Percentiles rank a stretch among this genome's conserved stretches.
phyloP scores from a whole-genome alignment of 2,888 invertebrate species.

The Hirtodrosophila duncani region DNA sequence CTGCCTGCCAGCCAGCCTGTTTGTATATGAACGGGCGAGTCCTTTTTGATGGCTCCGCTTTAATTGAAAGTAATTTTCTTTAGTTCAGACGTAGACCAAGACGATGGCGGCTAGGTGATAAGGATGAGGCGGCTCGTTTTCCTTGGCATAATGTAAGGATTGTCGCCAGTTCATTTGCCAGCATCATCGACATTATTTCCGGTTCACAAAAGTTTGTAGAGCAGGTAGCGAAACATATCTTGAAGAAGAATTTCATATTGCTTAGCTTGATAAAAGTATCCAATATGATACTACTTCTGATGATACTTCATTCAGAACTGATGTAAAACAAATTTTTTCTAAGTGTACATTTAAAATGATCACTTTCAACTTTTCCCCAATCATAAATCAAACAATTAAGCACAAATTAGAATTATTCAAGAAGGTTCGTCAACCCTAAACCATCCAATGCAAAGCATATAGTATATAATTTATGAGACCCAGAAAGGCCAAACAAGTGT shows the following conservation, averaged over 20 bases:
- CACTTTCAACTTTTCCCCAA: constrained; percentile 5
- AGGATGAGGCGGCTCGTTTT: constrained; percentile 22
- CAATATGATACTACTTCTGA: too few relatives aligned
- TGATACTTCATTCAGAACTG: too few relatives aligned
- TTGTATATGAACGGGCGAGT: too few relatives aligned
- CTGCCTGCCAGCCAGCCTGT: not conserved
- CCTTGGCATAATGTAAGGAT: constrained; percentile 26
- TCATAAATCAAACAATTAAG: constrained; percentile 59
- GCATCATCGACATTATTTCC: constrained; percentile 41
- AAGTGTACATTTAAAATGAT: not conserved
- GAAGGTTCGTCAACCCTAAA: constrained; percentile 24
- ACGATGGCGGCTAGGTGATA: constrained; percentile 51
- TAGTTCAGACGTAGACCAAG: constrained; percentile 1
- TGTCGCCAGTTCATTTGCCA: constrained; percentile 14
- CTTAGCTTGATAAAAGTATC: too few relatives aligned
- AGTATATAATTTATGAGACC: constrained; percentile 47
- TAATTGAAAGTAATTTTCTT: constrained; percentile 65
- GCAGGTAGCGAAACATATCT: not conserved
- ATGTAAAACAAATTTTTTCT: not conserved
- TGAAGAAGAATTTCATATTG: too few relatives aligned
- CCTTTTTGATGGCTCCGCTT: constrained; percentile 43
- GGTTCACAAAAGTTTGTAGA: constrained; percentile 9
- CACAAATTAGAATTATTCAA: constrained; percentile 42
- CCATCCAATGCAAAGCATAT: constrained; percentile 22
- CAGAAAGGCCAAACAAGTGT: constrained; percentile 45